These are phyloP conservation scores for Plectropomus leopardus DNA, from an alignment of 2,113 vertebrate species.

Conservation along the genomic window DNA sequence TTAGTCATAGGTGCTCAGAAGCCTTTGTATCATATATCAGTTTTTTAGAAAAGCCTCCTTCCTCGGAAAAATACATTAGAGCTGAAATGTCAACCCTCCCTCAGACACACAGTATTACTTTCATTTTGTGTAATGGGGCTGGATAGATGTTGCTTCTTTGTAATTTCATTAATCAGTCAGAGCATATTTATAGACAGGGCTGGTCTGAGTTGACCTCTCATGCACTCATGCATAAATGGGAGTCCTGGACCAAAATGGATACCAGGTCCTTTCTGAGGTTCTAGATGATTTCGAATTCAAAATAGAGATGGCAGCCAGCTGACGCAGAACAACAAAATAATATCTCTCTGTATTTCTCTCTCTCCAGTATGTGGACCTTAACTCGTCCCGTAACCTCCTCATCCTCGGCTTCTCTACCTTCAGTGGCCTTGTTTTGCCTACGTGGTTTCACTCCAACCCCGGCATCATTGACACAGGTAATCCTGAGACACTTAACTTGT, in stretches of 20 bases:
- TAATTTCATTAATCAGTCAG: background rate
- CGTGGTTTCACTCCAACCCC: conserved; percentile 86
- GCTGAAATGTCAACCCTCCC: background rate
- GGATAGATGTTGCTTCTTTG: background rate
- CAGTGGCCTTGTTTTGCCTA: conserved; percentile 85
- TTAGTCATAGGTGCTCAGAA: background rate
- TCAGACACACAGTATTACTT: background rate
- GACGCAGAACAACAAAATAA: conserved; percentile 23
- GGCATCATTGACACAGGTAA: conserved; percentile 84
- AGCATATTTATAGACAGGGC: background rate
- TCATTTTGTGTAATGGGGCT: background rate
- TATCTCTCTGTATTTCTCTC: conserved; percentile 21
- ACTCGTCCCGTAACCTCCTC: conserved; percentile 87
- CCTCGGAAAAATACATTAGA: background rate
- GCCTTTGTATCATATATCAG: conserved; percentile 17
- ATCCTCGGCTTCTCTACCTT: conserved; percentile 87
- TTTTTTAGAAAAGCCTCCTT: background rate
- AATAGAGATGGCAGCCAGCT: conserved; percentile 17
- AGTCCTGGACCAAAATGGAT: conserved; percentile 17
- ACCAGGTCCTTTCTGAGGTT: background rate
- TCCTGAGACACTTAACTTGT: background rate
- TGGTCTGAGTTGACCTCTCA: background rate
- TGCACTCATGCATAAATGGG: conserved; percentile 6
- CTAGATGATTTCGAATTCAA: conserved; percentile 29
- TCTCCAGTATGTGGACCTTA: conserved; percentile 85